Percentiles rank a stretch among this genome's conserved stretches.
phyloP scores from a whole-genome alignment of 2,113 vertebrate species.

The Alectura lathami region DNA sequence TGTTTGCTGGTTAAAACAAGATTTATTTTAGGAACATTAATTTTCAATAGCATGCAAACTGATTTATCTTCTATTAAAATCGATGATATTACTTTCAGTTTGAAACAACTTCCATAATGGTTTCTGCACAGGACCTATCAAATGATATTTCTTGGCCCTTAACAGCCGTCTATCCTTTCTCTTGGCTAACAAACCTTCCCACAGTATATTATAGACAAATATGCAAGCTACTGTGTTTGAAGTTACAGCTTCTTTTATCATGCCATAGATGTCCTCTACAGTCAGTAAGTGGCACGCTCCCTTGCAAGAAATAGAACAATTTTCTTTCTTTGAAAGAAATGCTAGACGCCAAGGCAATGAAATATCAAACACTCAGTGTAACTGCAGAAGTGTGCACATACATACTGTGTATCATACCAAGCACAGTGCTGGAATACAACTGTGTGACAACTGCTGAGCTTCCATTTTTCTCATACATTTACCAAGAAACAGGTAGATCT shows the following conservation, averaged over 20 bases:
- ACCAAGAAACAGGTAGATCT: slow-evolving; percentile 24
- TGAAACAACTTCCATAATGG: slow-evolving; percentile 51
- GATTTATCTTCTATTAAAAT: slow-evolving; percentile 62
- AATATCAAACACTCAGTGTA: slow-evolving; percentile 22
- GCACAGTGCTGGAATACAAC: slow-evolving; percentile 49
- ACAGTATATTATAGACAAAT: neutral
- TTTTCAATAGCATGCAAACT: slow-evolving; percentile 36
- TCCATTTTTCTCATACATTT: slow-evolving; percentile 48
- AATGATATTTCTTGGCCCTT: slow-evolving; percentile 5
- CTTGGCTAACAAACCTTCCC: slow-evolving; percentile 34
- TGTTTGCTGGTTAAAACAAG: slow-evolving; percentile 57
- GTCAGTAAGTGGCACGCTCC: neutral
- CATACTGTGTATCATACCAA: neutral
- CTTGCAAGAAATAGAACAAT: slow-evolving; percentile 2
- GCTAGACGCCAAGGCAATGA: slow-evolving; percentile 9
- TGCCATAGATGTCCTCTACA: neutral
- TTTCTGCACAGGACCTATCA: slow-evolving; percentile 43
- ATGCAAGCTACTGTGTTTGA: slow-evolving; percentile 29
- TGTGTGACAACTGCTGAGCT: slow-evolving; percentile 28
- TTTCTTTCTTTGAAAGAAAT: slow-evolving; percentile 48
- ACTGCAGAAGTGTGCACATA: neutral
- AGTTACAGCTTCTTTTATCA: slow-evolving; percentile 34
- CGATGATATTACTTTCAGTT: slow-evolving; percentile 53
- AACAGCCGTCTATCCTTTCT: slow-evolving; percentile 8
- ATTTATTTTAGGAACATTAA: slow-evolving; percentile 64